Evolutionary conservation across 2,113 vertebrate genomes (phyloP).

Genomic region (Notechis scutatus): DNA sequence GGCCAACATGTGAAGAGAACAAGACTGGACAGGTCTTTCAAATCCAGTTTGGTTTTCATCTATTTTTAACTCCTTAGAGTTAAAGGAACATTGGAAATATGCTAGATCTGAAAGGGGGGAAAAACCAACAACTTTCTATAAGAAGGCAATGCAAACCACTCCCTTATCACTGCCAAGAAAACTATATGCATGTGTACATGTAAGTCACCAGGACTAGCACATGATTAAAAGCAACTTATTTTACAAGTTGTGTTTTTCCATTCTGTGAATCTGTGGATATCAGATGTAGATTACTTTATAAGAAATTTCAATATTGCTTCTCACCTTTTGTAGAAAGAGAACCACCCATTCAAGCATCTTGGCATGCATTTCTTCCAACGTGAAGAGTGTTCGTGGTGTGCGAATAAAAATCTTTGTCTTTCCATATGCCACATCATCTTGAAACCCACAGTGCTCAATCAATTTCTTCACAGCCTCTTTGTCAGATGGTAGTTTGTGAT

Average conservation of each 20-base stretch:
- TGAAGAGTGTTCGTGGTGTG: constrained; percentile 90
- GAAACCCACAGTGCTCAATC: constrained; percentile 83
- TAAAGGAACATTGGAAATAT: background rate
- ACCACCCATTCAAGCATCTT: constrained; percentile 91
- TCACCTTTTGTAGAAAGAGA: constrained; percentile 97
- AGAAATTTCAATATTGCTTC: background rate
- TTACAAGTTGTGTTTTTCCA: background rate
- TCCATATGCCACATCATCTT: constrained; percentile 91
- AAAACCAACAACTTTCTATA: background rate
- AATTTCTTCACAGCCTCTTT: constrained; percentile 85
- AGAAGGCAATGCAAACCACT: background rate
- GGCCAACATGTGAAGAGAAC: background rate
- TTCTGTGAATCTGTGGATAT: background rate
- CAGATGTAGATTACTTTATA: background rate
- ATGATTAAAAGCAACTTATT: background rate
- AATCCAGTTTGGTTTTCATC: background rate
- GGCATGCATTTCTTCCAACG: constrained; percentile 87
- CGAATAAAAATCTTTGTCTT: constrained; percentile 96
- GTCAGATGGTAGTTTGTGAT: constrained; percentile 89
- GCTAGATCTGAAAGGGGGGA: background rate
- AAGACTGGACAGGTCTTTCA: background rate
- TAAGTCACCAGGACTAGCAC: background rate
- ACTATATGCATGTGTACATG: background rate
- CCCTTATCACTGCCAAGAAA: background rate
- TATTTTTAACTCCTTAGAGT: background rate